Conservation (phyloP, 1,140 invertebrate species). For the Cherax destructor region DNA sequence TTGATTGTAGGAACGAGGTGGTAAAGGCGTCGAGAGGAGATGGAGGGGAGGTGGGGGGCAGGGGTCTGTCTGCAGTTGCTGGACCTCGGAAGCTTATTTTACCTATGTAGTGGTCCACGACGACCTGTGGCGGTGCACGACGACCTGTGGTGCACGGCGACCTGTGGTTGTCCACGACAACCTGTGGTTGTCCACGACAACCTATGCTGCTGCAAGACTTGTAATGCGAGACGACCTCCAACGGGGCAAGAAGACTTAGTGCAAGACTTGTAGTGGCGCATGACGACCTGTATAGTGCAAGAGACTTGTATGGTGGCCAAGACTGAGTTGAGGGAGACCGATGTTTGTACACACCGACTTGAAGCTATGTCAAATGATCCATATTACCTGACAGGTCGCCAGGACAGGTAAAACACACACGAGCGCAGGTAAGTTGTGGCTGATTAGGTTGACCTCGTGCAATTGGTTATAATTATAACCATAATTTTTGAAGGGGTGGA, state of each 20-base stretch:
- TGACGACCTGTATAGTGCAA: background rate
- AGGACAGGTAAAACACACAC: no score
- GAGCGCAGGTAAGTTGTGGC: no score
- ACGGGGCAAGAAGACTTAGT: background rate
- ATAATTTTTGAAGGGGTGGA: no score
- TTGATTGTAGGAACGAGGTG: slow-evolving; percentile 52
- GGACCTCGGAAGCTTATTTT: slow-evolving; percentile 24
- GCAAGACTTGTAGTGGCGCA: background rate
- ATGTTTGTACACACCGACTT: no score
- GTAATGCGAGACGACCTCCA: background rate
- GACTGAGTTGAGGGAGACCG: no score
- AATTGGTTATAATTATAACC: no score
- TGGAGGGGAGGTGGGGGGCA: background rate
- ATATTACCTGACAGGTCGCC: no score
- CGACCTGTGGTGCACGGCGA: background rate
- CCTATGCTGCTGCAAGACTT: background rate
- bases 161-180: background rate
- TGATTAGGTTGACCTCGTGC: no score
- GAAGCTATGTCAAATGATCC: no score
- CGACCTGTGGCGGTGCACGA: background rate
- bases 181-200: background rate
- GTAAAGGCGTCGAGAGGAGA: slow-evolving; percentile 16
- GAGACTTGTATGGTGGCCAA: no score
- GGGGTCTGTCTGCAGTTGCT: background rate
- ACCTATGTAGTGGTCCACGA: slow-evolving; percentile 6